These are phyloP conservation scores for Athene cunicularia DNA, from an alignment of 2,113 vertebrate species.

Conservation along the genomic window DNA sequence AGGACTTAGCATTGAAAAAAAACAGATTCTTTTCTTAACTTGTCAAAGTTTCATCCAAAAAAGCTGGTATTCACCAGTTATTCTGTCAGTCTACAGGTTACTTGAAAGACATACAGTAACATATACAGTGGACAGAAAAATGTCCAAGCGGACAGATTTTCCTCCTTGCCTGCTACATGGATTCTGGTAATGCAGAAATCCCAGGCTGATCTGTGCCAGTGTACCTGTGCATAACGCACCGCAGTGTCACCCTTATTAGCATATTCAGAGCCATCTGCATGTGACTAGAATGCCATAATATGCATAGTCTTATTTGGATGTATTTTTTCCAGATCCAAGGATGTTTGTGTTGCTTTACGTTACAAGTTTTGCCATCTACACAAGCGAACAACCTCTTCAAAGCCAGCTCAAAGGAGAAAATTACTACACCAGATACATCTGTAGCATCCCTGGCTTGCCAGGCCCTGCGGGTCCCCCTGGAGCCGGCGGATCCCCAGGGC, in stretches of 20 bases:
- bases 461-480: slow-evolving; percentile 86
- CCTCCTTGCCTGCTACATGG: neutral
- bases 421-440: slow-evolving; percentile 85
- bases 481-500: slow-evolving; percentile 81
- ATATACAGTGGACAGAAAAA: neutral
- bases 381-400: slow-evolving; percentile 82
- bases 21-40: neutral
- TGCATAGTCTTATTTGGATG: neutral
- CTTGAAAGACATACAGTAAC: neutral
- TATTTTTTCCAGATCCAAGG: slow-evolving; percentile 79
- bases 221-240: neutral
- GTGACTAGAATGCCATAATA: neutral
- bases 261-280: neutral
- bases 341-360: slow-evolving; percentile 87
- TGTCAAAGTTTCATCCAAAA: neutral
- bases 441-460: slow-evolving; percentile 90
- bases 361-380: slow-evolving; percentile 85
- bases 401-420: slow-evolving; percentile 82
- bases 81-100: neutral
- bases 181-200: neutral
- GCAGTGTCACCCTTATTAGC: neutral
- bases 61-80: neutral
- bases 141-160: neutral
- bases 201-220: neutral
- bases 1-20: neutral